These are phyloP conservation scores for Muraenolepis orangiensis DNA, from an alignment of 2,797 vertebrate species.

Conservation along the genomic window DNA sequence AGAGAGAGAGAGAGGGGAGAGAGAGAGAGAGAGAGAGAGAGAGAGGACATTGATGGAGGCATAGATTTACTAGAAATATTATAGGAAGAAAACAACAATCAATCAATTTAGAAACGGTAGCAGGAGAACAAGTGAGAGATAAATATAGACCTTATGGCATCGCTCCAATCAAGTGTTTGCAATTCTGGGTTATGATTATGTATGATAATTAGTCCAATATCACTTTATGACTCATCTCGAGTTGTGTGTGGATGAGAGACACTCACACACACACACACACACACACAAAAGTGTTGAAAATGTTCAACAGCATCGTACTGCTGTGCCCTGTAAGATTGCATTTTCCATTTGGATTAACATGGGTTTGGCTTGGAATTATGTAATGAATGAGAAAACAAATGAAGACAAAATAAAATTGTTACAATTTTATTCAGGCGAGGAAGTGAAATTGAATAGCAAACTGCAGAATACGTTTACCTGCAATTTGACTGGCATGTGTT, in stretches of 20 bases:
- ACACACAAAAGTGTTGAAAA: background rate
- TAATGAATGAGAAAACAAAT: slow-evolving; percentile 37
- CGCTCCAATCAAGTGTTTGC: slow-evolving; percentile 43
- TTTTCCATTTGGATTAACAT: slow-evolving; percentile 73
- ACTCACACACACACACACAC: background rate
- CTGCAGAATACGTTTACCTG: too few species aligned
- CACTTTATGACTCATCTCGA: slow-evolving; percentile 49
- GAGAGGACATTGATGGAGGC: slow-evolving; percentile 19
- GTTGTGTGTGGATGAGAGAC: slow-evolving; percentile 6
- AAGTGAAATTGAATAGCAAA: too few species aligned
- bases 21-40: slow-evolving; percentile 45
- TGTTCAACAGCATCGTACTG: background rate
- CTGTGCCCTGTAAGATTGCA: slow-evolving; percentile 11
- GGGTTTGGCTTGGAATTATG: slow-evolving; percentile 63
- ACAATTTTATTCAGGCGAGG: too few species aligned
- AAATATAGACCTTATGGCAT: background rate
- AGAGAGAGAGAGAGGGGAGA: slow-evolving; percentile 39
- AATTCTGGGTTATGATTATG: slow-evolving; percentile 50
- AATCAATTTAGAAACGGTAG: background rate
- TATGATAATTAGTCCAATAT: slow-evolving; percentile 53
- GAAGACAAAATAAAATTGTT: background rate
- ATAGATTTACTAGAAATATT: slow-evolving; percentile 39
- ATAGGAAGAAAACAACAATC: background rate
- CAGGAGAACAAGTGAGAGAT: background rate
- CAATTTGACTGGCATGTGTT: too few species aligned